Evolutionary conservation across 2,888 invertebrate species (phyloP), one percentile per base, ranked within the genome.

Genomic region (Therioaphis trifolii): DNA sequence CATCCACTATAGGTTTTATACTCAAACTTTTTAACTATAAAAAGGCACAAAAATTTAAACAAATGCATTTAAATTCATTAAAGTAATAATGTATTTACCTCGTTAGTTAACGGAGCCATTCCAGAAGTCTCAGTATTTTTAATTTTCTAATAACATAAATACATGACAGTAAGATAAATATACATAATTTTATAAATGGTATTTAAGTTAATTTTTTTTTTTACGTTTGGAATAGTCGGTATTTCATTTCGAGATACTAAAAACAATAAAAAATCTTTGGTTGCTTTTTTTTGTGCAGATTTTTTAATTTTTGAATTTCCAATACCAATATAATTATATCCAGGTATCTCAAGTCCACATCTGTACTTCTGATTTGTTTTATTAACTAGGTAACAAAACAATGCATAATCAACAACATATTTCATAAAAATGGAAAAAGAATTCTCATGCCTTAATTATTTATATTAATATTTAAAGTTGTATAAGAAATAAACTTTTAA

Each of bases 271-370:
- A 97, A 98, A 89, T 99, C 99, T 85, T 93, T 91, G 0, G 97
- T 93, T 0, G 98, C 97, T 89, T 99, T 99, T 72, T 94, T 93
- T 88, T 97, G 95, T 0, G 96, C 94, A 89, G 98, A 98, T 88
- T 99, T 99, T 89, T 99, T 99, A 74, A 93, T 94, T 0, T 94
- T 95, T 0, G 98, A 99, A 89, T 96, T 96, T 0, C 99, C 99
- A 43, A 94, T 95, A 0, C 94, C 98, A 0, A 94, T 93, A 89
- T 98, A 98, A 46, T 92, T 91, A 87, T 92, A 93, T 0, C 93
- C 92, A 18, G 92, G 91, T 0, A 98, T 92, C 0, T 95, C 92
- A 0, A 97, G 93, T 90, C 98, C 98, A 88, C 98, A 98, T 7
- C 97, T 90, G 88, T 98, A 98, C 29, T 98, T 91, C 87, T 95